Conservation (phyloP, 2,888 invertebrate genomes). For the Xanthorhoe designata region DNA sequence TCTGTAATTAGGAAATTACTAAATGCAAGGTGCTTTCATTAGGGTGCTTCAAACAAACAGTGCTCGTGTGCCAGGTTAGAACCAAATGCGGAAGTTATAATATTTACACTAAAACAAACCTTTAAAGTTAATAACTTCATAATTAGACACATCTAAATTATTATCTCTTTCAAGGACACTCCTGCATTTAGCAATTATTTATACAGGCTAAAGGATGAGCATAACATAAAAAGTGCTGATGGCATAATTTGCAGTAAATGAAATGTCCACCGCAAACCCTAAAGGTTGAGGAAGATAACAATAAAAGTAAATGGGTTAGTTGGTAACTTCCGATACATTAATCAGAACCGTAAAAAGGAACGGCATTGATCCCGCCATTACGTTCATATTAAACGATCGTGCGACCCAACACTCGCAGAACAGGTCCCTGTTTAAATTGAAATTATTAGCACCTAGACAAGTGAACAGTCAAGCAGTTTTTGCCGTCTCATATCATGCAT, state of each 20-base stretch:
- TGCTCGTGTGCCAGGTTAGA: conserved; percentile 5
- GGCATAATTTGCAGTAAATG: conserved; percentile 41
- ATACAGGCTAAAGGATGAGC: conserved; percentile 16
- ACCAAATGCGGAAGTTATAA: conserved; percentile 8
- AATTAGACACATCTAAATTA: background rate
- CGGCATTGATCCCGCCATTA: conserved; percentile 48
- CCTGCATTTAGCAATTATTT: background rate
- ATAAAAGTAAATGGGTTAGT: conserved; percentile 48
- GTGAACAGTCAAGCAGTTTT: conserved; percentile 64
- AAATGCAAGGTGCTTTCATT: conserved; percentile 19
- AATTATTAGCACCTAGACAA: conserved; percentile 65
- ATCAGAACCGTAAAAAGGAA: conserved; percentile 48
- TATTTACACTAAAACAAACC: background rate
- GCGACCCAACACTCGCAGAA: conserved; percentile 45
- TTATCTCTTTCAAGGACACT: background rate
- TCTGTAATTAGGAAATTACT: conserved; percentile 33
- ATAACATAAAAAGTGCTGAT: conserved; percentile 35
- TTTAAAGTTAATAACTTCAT: background rate
- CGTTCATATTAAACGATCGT: conserved; percentile 43
- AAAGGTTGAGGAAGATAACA: conserved; percentile 43
- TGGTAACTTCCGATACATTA: conserved; percentile 49
- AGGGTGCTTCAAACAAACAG: conserved; percentile 13
- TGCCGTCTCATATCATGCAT: conserved; percentile 66
- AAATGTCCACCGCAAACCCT: conserved; percentile 40
- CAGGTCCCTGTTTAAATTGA: conserved; percentile 53